These are phyloP conservation scores for Amphipyra tragopoginis DNA, from an alignment of 2,888 invertebrate genomes.

Conservation along the genomic window DNA sequence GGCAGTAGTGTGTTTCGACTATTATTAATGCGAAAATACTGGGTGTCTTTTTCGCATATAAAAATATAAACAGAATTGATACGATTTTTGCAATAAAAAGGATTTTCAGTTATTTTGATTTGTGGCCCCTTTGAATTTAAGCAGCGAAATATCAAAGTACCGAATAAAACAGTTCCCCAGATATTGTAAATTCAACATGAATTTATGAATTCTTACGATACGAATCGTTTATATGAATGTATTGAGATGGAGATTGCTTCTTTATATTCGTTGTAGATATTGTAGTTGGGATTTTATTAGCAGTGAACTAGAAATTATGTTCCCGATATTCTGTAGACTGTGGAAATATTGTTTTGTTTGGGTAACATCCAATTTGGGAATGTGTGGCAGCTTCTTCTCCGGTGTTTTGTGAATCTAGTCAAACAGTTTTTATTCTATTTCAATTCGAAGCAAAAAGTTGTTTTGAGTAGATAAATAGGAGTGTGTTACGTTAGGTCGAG, in stretches of 20 bases:
- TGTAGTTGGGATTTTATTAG: constrained; percentile 21
- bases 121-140: too few relatives aligned
- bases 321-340: constrained; percentile 6
- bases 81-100: too few relatives aligned
- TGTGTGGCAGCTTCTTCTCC: neutral
- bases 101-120: too few relatives aligned
- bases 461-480: too few relatives aligned
- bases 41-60: too few relatives aligned
- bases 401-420: too few relatives aligned
- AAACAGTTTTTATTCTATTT: too few relatives aligned
- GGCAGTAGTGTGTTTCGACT: too few relatives aligned
- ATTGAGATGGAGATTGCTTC: constrained; percentile 39
- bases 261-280: constrained; percentile 16
- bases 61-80: too few relatives aligned
- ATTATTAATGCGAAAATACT: too few relatives aligned
- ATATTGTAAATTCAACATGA: constrained; percentile 34
- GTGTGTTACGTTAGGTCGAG: too few relatives aligned
- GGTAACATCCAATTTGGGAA: constrained; percentile 4
- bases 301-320: constrained; percentile 12
- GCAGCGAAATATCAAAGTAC: constrained; percentile 15
- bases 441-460: too few relatives aligned
- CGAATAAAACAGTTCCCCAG: constrained; percentile 11
- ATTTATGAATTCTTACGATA: constrained; percentile 41
- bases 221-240: constrained; percentile 36
- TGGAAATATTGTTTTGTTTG: constrained; percentile 8